These are phyloP conservation scores for Dicrostonyx torquatus DNA, from an alignment of 2,797 vertebrate genomes.

Conservation along the genomic window DNA sequence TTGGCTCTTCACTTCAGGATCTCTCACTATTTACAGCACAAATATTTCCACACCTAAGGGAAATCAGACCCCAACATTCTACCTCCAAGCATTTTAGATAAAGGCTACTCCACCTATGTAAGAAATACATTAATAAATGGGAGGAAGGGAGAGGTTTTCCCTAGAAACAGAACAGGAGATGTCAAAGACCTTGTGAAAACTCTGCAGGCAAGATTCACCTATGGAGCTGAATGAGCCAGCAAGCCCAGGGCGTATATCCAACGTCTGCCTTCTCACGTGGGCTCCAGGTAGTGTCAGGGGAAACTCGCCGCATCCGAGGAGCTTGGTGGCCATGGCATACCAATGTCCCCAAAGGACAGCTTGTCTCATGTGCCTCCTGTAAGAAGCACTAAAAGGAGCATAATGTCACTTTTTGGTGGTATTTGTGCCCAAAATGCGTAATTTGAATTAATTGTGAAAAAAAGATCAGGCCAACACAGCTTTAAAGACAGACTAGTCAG, in stretches of 20 bases:
- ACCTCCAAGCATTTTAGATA: background rate
- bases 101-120: background rate
- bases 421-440: background rate
- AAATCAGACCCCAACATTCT: background rate
- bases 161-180: background rate
- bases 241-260: background rate
- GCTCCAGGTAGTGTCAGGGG: background rate
- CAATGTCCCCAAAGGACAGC: background rate
- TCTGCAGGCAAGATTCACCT: background rate
- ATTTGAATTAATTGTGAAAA: background rate
- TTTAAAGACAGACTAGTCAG: background rate
- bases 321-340: fast-evolving
- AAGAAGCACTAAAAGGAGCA: background rate
- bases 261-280: background rate
- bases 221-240: background rate
- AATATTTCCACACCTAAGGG: background rate
- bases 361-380: background rate
- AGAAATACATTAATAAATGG: background rate
- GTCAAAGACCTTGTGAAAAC: background rate
- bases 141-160: background rate
- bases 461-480: background rate
- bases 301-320: background rate
- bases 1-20: background rate
- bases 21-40: background rate
- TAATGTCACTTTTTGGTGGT: background rate